A percentile compares a stretch with the other conserved stretches of the same genome.
Conservation (phyloP, 2,113 vertebrate genomes). For the Channa argus region DNA sequence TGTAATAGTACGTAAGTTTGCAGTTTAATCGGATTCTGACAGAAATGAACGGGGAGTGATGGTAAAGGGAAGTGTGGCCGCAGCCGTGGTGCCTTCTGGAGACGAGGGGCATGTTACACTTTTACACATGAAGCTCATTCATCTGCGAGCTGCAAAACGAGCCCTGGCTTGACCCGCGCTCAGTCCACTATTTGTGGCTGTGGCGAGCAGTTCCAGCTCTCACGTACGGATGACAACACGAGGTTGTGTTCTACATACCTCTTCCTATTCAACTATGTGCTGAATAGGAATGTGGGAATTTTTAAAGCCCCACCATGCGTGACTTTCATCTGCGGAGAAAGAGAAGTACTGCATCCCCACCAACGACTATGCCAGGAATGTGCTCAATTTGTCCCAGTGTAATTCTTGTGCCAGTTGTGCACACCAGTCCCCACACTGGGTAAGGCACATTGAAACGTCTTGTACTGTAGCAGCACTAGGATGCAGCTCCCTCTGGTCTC, state of each 20-base stretch:
- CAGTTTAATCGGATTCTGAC: slow-evolving; percentile 46
- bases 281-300: background rate
- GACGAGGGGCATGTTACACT: slow-evolving; percentile 34
- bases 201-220: slow-evolving; percentile 11
- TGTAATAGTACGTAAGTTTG: slow-evolving; percentile 44
- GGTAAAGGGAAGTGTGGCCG: slow-evolving; percentile 31
- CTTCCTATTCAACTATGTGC: slow-evolving; percentile 1
- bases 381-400: slow-evolving; percentile 69
- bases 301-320: slow-evolving; percentile 21
- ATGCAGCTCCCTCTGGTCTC: slow-evolving; percentile 42
- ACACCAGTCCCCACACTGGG: slow-evolving; percentile 60
- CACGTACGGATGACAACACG: slow-evolving; percentile 3
- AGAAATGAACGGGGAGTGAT: slow-evolving; percentile 29
- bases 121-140: slow-evolving; percentile 42
- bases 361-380: slow-evolving; percentile 34
- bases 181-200: slow-evolving; percentile 21
- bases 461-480: slow-evolving; percentile 29
- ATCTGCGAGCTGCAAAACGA: slow-evolving; percentile 27
- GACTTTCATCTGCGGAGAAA: slow-evolving; percentile 30
- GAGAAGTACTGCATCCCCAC: slow-evolving; percentile 6
- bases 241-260: slow-evolving; percentile 33
- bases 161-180: slow-evolving; percentile 7
- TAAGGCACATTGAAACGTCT: slow-evolving; percentile 66
- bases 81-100: slow-evolving; percentile 9
- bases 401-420: slow-evolving; percentile 69